Evolutionary conservation across 2,888 invertebrate species (phyloP).

Genomic region (Tinea pellionella): DNA sequence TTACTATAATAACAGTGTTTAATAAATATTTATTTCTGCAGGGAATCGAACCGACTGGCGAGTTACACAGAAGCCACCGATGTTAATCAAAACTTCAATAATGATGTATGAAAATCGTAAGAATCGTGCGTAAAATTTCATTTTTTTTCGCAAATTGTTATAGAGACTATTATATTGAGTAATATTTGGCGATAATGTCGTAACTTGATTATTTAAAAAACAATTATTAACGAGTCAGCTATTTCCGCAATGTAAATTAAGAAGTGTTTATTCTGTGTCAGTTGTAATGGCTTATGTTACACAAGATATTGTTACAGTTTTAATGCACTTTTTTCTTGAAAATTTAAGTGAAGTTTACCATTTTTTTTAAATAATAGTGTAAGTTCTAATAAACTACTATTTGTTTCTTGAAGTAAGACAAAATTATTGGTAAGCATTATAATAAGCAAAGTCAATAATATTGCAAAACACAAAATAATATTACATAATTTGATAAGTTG

Average conservation of each 20-base stretch:
- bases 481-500: background rate
- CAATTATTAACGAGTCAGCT: conserved; percentile 5
- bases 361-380: too few species aligned
- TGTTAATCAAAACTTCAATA: background rate
- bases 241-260: conserved; percentile 18
- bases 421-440: too few species aligned
- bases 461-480: background rate
- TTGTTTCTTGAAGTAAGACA: too few species aligned
- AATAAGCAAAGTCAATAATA: too few species aligned
- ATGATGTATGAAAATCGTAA: background rate
- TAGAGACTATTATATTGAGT: background rate
- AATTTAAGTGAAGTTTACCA: too few species aligned
- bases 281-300: conserved; percentile 16
- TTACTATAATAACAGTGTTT: too few species aligned
- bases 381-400: too few species aligned
- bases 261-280: background rate
- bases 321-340: too few species aligned
- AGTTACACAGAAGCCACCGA: too few species aligned
- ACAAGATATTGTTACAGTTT: background rate
- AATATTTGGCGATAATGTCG: background rate
- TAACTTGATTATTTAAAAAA: conserved; percentile 11
- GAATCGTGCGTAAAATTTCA: background rate
- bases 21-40: too few species aligned
- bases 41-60: too few species aligned
- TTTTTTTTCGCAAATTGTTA: background rate